Evolutionary conservation across 1,140 invertebrate species (phyloP), one percentile per base, ranked within the genome.

Genomic region (Papilio glaucus): DNA sequence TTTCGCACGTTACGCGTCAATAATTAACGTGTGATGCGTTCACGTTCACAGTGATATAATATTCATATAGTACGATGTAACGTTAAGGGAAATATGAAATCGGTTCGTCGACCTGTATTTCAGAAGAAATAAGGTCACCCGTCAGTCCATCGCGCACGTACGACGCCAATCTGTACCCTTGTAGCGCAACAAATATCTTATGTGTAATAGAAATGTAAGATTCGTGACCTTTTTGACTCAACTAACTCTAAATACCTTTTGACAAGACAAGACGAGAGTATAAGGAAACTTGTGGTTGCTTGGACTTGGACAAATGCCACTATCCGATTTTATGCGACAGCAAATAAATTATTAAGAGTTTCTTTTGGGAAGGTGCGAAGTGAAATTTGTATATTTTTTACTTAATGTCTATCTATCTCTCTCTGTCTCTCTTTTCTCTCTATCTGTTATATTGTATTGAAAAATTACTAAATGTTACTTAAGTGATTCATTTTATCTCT

Each of bases 31-130:
- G n/a, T 15, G 49, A 9, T 13, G 12, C 21, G 21, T 26, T 6
- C 8, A 10, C 21, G 49, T 33, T 33, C 29, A 3, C n/a, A n/a
- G n/a, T n/a, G n/a, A n/a, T 33, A 33, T 33, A 2, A 24, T 53
- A 24, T 24, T 24, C 9, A 24, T 24, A 53, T 24, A 18, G 10
- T 18, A 53, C 49, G 45, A 24, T 53, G 49, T 53, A 21, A 53
- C 49, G 49, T 53, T 53, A 13, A 53, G 49, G 49, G 24, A 53
- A 24, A 53, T 53, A 53, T 53, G 10, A 53, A 53, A 53, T 53
- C 49, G 12, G 24, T 8, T 6, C 21, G 21, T 10, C 49, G 49
- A 53, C 49, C 49, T 53, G 49, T 24, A 53, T 53, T 53, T 53
- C 49, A 10, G 21, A 53, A 12, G 49, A 10, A 53, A 53, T 53